A percentile compares a stretch with the other conserved stretches of the same genome.
Evolutionary conservation across 1,140 invertebrate species (phyloP).

Genomic region (Coboldia fuscipes): DNA sequence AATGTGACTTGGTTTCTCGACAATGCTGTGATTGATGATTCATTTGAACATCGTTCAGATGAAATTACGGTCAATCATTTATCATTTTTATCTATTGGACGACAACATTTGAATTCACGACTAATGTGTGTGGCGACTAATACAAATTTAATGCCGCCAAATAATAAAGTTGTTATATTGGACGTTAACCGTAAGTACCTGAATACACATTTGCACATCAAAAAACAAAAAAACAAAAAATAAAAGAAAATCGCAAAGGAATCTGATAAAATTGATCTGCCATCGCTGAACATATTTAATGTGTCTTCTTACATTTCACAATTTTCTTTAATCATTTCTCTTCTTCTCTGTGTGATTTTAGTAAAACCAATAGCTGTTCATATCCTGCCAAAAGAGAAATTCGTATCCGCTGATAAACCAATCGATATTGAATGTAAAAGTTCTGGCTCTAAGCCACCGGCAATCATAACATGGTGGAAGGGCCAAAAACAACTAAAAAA

Average conservation of each 20-base stretch:
- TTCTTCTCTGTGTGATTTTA: conserved; percentile 14
- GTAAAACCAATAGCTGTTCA: conserved; percentile 62
- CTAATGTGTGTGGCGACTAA: conserved; percentile 70
- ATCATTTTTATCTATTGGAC: conserved; percentile 44
- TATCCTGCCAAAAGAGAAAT: conserved; percentile 55
- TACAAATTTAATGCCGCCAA: conserved; percentile 54
- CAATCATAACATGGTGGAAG: conserved; percentile 80
- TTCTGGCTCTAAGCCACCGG: conserved; percentile 56
- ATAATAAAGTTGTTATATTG: conserved; percentile 50
- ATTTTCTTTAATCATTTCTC: not conserved
- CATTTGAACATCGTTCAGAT: conserved; percentile 42
- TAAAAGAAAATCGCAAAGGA: no score
- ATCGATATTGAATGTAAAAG: conserved; percentile 68
- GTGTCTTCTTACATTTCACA: not conserved
- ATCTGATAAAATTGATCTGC: no score
- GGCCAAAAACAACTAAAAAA: conserved; percentile 53
- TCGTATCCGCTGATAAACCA: conserved; percentile 54
- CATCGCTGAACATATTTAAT: no score
- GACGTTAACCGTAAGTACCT: conserved; percentile 66
- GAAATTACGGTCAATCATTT: conserved; percentile 55
- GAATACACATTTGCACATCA: not conserved
- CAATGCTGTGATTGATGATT: conserved; percentile 61
- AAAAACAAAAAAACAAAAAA: no score
- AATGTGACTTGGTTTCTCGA: conserved; percentile 67
- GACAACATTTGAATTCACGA: conserved; percentile 53